Conservation (phyloP, 2,888 invertebrate genomes). For the Aspidiotus destructor region DNA sequence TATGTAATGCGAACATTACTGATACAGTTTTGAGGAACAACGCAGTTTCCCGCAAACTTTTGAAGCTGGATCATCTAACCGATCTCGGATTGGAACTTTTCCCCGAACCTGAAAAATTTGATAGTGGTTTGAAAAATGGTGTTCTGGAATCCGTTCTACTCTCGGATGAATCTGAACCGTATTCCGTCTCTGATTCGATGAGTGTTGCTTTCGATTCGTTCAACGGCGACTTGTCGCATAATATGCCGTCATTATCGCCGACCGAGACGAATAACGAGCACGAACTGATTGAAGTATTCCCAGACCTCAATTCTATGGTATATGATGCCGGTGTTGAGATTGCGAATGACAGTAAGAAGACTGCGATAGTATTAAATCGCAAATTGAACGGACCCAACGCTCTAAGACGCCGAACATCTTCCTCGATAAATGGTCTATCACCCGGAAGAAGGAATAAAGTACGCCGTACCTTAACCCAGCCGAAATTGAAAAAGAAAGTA, state of each 20-base stretch:
- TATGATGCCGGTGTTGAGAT: neutral
- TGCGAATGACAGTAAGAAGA: neutral
- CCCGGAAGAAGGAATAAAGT: neutral
- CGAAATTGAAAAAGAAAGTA: neutral
- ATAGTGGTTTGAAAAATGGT: neutral
- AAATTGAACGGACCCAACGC: neutral
- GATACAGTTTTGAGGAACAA: neutral
- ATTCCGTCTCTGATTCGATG: neutral
- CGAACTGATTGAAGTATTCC: neutral
- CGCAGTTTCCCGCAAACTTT: neutral
- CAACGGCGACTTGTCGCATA: neutral
- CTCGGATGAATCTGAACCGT: neutral
- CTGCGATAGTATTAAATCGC: neutral
- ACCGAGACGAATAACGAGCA: neutral
- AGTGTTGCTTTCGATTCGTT: neutral
- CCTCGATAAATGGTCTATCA: neutral
- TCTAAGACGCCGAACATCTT: neutral
- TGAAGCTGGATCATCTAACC: neutral
- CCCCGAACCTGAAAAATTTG: neutral
- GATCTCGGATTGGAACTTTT: neutral
- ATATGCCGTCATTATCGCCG: neutral
- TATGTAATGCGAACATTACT: too few species aligned
- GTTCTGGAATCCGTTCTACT: neutral
- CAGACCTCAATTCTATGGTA: neutral
- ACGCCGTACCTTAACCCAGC: neutral